Conservation (phyloP, 2,888 invertebrate genomes). For the Globia sparganii region DNA sequence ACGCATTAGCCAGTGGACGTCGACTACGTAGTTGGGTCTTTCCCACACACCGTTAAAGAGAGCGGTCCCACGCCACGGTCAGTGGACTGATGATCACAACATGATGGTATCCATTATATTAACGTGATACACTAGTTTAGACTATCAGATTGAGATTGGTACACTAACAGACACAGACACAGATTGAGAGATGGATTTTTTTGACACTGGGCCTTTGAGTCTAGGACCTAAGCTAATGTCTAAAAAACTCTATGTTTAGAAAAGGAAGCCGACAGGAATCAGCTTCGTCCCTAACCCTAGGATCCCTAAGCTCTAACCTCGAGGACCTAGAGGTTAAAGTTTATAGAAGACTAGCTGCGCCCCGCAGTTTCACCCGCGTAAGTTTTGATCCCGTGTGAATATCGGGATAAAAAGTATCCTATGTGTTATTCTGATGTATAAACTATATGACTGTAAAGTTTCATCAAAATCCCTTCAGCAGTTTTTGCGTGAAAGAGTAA, state of each 20-base stretch:
- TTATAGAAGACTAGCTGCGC: too few species aligned
- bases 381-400: too few species aligned
- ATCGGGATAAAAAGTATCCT: too few species aligned
- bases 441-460: too few species aligned
- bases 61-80: constrained; percentile 40
- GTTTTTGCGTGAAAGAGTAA: too few species aligned
- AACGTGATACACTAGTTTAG: not conserved
- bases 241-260: too few species aligned
- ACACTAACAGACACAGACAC: not conserved
- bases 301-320: not conserved
- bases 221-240: not conserved
- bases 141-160: not conserved
- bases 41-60: constrained; percentile 53
- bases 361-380: too few species aligned
- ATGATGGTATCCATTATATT: constrained; percentile 23
- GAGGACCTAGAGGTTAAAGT: not conserved
- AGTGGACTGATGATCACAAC: constrained; percentile 42
- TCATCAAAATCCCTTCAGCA: too few species aligned
- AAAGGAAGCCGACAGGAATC: too few species aligned
- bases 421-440: too few species aligned
- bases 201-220: not conserved
- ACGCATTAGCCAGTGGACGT: constrained; percentile 32
- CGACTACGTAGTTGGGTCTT: constrained; percentile 34
- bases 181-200: not conserved
- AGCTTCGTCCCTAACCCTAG: too few species aligned